Evolutionary conservation across 37 sponge, comb jelly and placozoan genomes (phyloP).

Genomic region (Chondrosia reniformis): DNA sequence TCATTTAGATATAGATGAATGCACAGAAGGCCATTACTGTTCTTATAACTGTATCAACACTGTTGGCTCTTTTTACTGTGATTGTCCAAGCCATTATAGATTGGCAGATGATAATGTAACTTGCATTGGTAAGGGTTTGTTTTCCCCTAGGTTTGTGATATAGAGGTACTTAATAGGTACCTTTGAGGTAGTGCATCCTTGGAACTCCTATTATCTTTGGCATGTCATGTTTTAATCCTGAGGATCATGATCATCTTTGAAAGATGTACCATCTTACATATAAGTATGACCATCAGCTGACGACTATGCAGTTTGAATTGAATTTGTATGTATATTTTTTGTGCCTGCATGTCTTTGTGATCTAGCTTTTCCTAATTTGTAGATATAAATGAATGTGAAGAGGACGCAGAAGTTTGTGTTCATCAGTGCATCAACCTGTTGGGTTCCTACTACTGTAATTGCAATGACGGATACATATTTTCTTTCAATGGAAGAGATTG

Average conservation of each 20-base stretch:
- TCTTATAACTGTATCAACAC: slow-evolving; percentile 1
- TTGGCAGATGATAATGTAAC: background rate
- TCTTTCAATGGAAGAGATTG: background rate
- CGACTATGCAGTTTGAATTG: background rate
- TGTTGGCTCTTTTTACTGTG: background rate
- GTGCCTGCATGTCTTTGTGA: background rate
- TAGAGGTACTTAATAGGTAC: too few species aligned
- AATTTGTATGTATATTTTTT: background rate
- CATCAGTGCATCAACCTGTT: background rate
- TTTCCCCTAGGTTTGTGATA: background rate
- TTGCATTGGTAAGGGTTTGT: slow-evolving; percentile 11
- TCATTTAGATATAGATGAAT: slow-evolving; percentile 14
- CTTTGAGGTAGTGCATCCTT: too few species aligned
- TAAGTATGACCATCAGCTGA: background rate
- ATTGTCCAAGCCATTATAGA: background rate
- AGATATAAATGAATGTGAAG: slow-evolving; percentile 6
- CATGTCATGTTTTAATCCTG: too few species aligned
- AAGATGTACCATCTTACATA: too few species aligned
- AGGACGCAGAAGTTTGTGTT: background rate
- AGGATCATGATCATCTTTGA: too few species aligned
- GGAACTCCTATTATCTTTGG: too few species aligned
- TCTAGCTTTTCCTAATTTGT: background rate
- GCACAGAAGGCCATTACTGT: background rate
- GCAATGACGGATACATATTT: background rate
- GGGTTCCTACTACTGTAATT: slow-evolving; percentile 9